Evolutionary conservation across 2,797 vertebrate genomes (phyloP).

Genomic region (Ciconia nigra): DNA sequence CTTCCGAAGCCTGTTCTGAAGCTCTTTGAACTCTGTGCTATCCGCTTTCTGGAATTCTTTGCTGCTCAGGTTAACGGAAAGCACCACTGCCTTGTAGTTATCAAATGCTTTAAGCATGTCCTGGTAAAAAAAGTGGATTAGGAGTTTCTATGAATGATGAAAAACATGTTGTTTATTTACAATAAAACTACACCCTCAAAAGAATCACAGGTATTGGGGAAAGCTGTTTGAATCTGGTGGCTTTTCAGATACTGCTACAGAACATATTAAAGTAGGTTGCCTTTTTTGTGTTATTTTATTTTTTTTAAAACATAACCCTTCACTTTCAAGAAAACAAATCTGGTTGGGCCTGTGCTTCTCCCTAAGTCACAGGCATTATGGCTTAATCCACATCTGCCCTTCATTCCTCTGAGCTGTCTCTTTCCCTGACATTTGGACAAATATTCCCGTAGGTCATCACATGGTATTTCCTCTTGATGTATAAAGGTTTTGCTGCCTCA

Average conservation of each 20-base stretch:
- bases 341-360: not conserved
- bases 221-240: not conserved
- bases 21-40: constrained; percentile 74
- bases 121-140: constrained; percentile 67
- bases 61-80: constrained; percentile 81
- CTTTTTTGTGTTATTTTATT: not conserved
- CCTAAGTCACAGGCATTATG: not conserved
- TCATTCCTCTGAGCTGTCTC: not conserved
- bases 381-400: not conserved
- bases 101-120: constrained; percentile 85
- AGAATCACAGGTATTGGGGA: not conserved
- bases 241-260: not conserved
- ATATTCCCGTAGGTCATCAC: not conserved
- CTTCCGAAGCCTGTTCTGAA: constrained; percentile 76
- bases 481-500: not conserved
- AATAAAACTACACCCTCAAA: not conserved
- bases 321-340: not conserved
- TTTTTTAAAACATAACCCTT: not conserved
- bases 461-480: not conserved
- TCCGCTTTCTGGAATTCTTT: constrained; percentile 76
- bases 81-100: constrained; percentile 85
- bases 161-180: not conserved
- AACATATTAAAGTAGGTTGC: not conserved
- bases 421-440: not conserved
- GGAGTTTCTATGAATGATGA: not conserved